Evolutionary conservation across 2,113 vertebrate genomes (phyloP), one percentile per base, ranked within the genome.

Genomic region (Sorex araneus): DNA sequence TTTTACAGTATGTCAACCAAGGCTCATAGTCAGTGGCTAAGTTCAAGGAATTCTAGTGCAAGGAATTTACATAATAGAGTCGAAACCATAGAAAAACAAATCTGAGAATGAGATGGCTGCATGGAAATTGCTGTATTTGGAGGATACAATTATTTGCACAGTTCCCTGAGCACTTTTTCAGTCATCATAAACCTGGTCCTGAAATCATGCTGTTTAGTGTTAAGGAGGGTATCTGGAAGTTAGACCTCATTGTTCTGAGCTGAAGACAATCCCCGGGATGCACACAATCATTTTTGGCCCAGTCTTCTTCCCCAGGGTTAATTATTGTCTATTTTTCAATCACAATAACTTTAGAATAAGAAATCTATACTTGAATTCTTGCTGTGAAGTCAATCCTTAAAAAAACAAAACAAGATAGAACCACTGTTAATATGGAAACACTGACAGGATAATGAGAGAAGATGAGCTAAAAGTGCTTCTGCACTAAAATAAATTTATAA

Each of bases 401-500:
- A 27, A 9, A 27, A 85, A 95, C 34, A 89, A 95, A 43, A 82
- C 18, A 94, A 88, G 92, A 88, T 74, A 94, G 91, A 85, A 45
- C 63, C 57, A 69, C 60, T 91, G 74, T 95, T 95, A 76, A 84
- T 87, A 91, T 13, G 73, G 81, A 91, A 96, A 85, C 15, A 45
- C 57, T 30, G 54, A 93, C 79, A 94, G 43, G 78, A 86, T 86
- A 96, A 93, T 95, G 82, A 78, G 94, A 87, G 94, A 70, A 83
- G 87, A 92, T 64, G 80, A 81, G 64, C 89, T 84, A 8, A 84
- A 89, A 94, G 84, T 74, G 50, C 30, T 50, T 83, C 78, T 94
- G 94, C 73, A 81, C 77, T 90, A 81, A 82, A 96, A 76, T 13
- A 95, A 36, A 79, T 95, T 96, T 94, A 93, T 89, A 84, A 92